Evolutionary conservation across 2,797 vertebrate species (phyloP).

Genomic region (Spinibarbus caldwelli): DNA sequence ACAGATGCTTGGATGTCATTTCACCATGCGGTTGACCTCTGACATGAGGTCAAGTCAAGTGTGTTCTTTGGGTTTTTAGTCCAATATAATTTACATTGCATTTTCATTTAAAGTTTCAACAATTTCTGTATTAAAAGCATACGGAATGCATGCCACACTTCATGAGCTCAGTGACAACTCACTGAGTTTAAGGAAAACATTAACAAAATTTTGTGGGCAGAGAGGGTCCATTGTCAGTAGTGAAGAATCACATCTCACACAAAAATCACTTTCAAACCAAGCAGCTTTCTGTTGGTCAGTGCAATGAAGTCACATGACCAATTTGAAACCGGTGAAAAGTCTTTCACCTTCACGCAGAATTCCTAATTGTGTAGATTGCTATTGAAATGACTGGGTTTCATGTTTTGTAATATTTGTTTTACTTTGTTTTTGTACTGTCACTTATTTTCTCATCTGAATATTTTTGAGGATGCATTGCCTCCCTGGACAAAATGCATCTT

Average conservation of each 20-base stretch:
- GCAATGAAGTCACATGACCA: neutral
- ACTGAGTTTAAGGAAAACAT: too few species aligned
- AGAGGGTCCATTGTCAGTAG: neutral
- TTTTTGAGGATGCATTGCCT: neutral
- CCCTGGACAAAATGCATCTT: neutral
- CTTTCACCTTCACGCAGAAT: neutral
- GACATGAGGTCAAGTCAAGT: neutral
- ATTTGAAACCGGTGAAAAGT: neutral
- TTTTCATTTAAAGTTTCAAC: neutral
- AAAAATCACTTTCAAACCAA: neutral
- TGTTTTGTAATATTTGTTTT: neutral
- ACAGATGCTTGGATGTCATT: constrained; percentile 53
- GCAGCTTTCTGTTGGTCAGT: neutral
- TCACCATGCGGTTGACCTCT: neutral
- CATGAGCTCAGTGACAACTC: neutral
- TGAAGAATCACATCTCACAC: neutral
- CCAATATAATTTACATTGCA: neutral
- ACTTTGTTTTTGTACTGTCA: neutral
- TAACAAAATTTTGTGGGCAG: neutral
- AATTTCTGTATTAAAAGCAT: neutral
- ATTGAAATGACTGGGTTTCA: neutral
- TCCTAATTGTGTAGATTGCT: neutral
- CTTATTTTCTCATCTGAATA: neutral
- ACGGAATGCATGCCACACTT: neutral
- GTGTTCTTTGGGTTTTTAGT: neutral